A percentile compares a stretch with the other conserved stretches of the same genome.
These are phyloP conservation scores for Griposia aprilina DNA, from an alignment of 2,888 invertebrate genomes.

Conservation along the genomic window DNA sequence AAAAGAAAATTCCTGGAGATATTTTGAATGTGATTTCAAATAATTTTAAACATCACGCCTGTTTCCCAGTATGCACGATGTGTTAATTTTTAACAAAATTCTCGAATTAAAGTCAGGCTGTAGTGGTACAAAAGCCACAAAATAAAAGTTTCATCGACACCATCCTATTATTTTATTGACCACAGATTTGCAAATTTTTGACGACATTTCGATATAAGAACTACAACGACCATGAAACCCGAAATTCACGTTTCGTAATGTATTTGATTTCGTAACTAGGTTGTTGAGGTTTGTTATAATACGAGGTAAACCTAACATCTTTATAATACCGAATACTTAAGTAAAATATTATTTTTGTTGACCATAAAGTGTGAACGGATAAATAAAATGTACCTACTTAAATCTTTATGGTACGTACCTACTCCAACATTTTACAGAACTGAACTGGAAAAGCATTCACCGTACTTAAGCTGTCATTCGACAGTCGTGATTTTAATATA, in stretches of 20 bases:
- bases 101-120: neutral
- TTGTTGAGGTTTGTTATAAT: constrained; percentile 6
- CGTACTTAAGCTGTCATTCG: neutral
- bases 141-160: neutral
- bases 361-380: neutral
- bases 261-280: constrained; percentile 6
- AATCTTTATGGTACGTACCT: neutral
- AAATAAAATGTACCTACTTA: neutral
- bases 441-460: neutral
- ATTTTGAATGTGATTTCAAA: neutral
- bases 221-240: constrained; percentile 3
- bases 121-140: neutral
- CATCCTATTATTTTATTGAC: neutral
- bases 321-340: neutral
- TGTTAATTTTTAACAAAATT: neutral
- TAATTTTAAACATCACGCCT: neutral
- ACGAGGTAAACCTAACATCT: constrained; percentile 3
- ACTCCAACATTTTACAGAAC: neutral
- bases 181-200: neutral
- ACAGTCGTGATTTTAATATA: neutral
- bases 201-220: constrained; percentile 29
- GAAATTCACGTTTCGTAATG: constrained; percentile 31
- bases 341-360: neutral
- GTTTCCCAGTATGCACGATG: neutral
- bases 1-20: neutral